A percentile compares a stretch with the other conserved stretches of the same genome.
phyloP scores from a whole-genome alignment of 1,140 invertebrate species.

The Littorina saxatilis region DNA sequence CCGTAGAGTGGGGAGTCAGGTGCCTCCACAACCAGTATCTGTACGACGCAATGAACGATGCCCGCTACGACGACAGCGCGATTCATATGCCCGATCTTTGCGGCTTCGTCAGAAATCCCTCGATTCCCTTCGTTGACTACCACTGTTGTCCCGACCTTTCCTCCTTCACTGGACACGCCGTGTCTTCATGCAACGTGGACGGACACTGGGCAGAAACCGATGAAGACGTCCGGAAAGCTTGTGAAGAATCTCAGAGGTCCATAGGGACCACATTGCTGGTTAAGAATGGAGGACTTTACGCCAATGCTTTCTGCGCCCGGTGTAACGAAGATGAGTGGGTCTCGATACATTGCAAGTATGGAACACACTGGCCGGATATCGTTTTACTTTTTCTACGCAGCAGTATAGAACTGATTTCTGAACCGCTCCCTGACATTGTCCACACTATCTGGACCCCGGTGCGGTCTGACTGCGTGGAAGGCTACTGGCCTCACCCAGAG shows the following conservation, averaged over 20 bases:
- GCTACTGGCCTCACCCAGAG: no score
- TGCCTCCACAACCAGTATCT: conserved; percentile 20
- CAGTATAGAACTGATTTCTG: no score
- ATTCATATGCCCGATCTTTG: not conserved
- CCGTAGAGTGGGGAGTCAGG: not conserved
- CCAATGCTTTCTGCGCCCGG: conserved; percentile 9
- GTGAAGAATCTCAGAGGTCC: not conserved
- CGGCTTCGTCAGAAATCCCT: not conserved
- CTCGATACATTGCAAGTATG: no score
- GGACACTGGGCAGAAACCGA: not conserved
- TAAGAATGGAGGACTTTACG: not conserved
- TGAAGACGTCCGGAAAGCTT: not conserved
- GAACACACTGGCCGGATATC: no score
- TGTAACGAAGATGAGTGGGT: no score
- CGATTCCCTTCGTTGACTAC: no score
- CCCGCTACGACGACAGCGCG: not conserved
- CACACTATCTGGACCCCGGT: no score
- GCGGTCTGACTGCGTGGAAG: no score
- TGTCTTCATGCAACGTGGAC: conserved; percentile 3
- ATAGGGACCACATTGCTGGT: not conserved
- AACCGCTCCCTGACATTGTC: no score
- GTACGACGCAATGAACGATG: conserved; percentile 6
- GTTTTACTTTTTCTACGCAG: no score
- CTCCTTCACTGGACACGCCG: not conserved
- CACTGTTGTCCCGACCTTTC: not conserved